Base-by-base conservation (phyloP, 2,113 vertebrate species). In the Nannospalax galili region DNA sequence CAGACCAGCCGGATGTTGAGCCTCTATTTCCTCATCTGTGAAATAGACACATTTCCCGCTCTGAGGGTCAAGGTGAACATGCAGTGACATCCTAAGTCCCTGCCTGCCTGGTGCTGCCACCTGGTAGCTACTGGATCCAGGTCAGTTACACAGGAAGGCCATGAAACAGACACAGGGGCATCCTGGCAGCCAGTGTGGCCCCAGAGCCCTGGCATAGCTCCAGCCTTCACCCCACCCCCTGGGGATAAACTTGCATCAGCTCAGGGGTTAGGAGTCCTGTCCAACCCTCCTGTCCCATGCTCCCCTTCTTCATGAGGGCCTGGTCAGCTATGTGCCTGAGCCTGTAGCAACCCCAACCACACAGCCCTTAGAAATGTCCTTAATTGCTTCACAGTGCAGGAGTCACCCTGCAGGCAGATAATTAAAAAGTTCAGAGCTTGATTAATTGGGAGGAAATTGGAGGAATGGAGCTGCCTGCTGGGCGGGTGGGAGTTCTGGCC, bases 381-480 rank as follows among this genome's bases (percentile, higher is more conserved):
- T 98, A 98, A 98, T 98, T 98, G 96, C 97, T 98, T 97, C 97
- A 95, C 88, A 88, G 91, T 96, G 96, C 93, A 88, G 93, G 97
- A 97, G 97, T 96, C 97, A 96, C 97, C 97, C 97, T 88, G 97
- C 97, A 97, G 97, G 97, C 97, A 98, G 97, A 98, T 97, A 98
- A 98, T 98, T 98, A 97, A 97, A 97, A 98, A 98, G 97, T 98
- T 97, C 97, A 97, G 97, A 97, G 96, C 97, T 98, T 97, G 97
- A 98, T 98, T 98, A 98, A 97, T 98, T 97, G 97, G 96, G 97
- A 98, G 97, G 97, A 98, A 97, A 98, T 98, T 97, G 97, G 95
- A 98, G 97, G 96, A 94, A 96, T 92, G 94, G 97, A 96, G 97
- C 90, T 88, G 89, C 96, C 94, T 94, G 97, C 96, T 73, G 97